A percentile compares a stretch with the other conserved stretches of the same genome.
phyloP scores from a whole-genome alignment of 2,113 vertebrate species.

The Spilogale gracilis region DNA sequence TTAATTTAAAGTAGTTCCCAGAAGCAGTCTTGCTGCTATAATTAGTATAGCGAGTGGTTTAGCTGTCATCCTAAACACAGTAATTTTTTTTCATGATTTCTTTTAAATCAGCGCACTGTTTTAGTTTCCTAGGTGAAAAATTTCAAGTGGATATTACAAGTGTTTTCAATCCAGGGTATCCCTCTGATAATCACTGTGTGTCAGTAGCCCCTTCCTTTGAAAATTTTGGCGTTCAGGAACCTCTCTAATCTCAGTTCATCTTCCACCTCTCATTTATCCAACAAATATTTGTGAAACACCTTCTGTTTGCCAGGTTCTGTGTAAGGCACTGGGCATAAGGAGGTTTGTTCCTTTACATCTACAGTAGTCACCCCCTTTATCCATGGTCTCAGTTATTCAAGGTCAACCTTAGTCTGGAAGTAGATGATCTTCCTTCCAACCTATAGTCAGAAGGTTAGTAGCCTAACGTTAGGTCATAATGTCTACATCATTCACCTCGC shows the following conservation, averaged over 20 bases:
- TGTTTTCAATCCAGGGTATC: not conserved
- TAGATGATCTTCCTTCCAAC: not conserved
- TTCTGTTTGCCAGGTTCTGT: not conserved
- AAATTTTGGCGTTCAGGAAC: not conserved
- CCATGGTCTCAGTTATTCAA: not conserved
- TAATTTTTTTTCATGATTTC: not conserved
- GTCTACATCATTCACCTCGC: not conserved
- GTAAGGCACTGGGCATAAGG: not conserved
- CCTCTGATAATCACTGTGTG: not conserved
- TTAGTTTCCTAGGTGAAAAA: slow-evolving; percentile 10
- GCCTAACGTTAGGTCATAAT: not conserved
- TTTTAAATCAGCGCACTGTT: slow-evolving; percentile 3
- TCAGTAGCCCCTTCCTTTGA: not conserved
- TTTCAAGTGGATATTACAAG: not conserved
- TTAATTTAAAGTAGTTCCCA: not conserved
- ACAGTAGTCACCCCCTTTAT: not conserved
- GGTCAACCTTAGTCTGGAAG: not conserved
- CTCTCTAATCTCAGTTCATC: not conserved
- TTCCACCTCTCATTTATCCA: not conserved
- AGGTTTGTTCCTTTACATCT: not conserved
- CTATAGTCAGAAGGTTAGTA: not conserved
- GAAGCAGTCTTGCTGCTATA: not conserved
- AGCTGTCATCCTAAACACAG: not conserved
- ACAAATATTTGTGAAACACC: not conserved
- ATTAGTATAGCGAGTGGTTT: not conserved